Conservation (phyloP, 2,888 invertebrate genomes). For the Lasioglossum villosulum region DNA sequence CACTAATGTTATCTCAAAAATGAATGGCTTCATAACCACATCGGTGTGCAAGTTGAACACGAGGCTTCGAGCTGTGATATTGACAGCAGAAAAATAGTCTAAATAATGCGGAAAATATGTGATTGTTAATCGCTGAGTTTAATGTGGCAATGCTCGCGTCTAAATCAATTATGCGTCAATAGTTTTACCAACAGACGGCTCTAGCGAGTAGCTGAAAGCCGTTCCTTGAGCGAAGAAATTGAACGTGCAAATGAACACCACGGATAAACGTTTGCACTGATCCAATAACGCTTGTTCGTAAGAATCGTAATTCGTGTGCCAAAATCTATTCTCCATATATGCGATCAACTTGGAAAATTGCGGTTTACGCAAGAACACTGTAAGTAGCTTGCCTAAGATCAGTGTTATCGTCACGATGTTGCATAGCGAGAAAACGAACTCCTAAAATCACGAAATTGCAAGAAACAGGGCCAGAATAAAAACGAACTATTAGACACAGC, state of each 20-base stretch:
- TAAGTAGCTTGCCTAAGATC: not conserved
- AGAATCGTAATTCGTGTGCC: conserved; percentile 31
- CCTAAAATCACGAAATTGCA: not conserved
- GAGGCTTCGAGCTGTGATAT: too few relatives aligned
- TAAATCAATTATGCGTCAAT: too few relatives aligned
- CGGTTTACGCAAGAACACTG: not conserved
- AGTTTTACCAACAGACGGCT: conserved; percentile 18
- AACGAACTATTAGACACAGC: not conserved
- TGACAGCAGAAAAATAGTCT: too few relatives aligned
- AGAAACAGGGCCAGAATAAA: not conserved
- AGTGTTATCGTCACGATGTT: not conserved
- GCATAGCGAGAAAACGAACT: not conserved
- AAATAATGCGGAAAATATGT: not conserved
- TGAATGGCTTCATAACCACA: conserved; percentile 49
- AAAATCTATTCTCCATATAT: not conserved
- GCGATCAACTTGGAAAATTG: not conserved
- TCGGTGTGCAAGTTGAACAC: conserved; percentile 44
- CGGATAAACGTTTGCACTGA: conserved; percentile 9
- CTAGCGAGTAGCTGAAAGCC: conserved; percentile 3
- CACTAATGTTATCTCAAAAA: conserved; percentile 53
- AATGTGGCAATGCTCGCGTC: too few relatives aligned
- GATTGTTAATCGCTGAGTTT: not conserved
- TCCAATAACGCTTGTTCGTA: conserved; percentile 23
- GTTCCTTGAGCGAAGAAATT: conserved; percentile 45
- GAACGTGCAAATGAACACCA: conserved; percentile 41